Evolutionary conservation across 2,113 vertebrate genomes (phyloP).

Genomic region (Chlorodrepanis virens): DNA sequence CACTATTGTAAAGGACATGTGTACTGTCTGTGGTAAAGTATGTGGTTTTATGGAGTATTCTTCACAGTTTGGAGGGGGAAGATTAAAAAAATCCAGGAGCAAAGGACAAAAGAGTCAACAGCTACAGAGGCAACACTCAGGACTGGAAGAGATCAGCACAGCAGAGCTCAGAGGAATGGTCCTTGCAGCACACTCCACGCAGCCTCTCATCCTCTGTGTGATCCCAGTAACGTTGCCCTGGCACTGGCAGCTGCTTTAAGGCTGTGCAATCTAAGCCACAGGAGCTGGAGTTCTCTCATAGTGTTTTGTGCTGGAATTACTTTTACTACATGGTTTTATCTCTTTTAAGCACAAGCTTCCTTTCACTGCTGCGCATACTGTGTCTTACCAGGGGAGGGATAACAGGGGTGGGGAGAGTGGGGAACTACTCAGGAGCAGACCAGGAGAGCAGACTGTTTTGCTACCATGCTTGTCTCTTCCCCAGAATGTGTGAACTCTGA

Average conservation of each 20-base stretch:
- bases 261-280: neutral
- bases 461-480: neutral
- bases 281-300: neutral
- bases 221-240: neutral
- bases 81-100: neutral
- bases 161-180: neutral
- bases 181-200: neutral
- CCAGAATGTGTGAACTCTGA: slow-evolving; percentile 92
- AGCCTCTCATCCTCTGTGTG: neutral
- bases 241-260: neutral
- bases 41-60: neutral
- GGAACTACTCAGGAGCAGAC: neutral
- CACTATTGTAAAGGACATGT: neutral
- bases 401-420: neutral
- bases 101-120: neutral
- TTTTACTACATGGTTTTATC: neutral
- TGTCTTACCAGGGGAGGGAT: neutral
- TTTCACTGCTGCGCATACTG: neutral
- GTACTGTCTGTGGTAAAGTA: accelerated
- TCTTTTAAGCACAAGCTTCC: neutral
- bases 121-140: neutral
- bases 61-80: neutral
- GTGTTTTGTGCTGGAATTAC: neutral
- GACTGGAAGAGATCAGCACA: neutral
- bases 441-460: neutral